These are phyloP conservation scores for Ailuropoda melanoleuca DNA, from an alignment of 2,113 vertebrate genomes.

Conservation along the genomic window DNA sequence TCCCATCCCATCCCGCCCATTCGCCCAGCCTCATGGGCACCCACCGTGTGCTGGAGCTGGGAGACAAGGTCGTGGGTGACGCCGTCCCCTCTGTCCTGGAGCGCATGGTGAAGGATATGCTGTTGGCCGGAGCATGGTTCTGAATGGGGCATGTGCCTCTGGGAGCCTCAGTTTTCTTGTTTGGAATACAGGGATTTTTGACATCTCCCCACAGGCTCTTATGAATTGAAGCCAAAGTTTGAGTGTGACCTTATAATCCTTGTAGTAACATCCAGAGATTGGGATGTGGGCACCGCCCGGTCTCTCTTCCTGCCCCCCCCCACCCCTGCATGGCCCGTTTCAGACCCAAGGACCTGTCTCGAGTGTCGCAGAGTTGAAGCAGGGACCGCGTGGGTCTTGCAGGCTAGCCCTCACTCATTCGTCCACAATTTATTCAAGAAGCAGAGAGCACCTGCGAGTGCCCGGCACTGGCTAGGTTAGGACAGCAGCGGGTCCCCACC, in stretches of 20 bases:
- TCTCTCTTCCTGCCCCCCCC: no score
- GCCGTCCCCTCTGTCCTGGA: background rate
- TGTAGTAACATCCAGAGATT: background rate
- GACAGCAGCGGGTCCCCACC: rapidly evolving
- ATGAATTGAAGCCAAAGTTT: background rate
- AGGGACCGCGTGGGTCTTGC: rapidly evolving
- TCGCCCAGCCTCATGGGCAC: no score
- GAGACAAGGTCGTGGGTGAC: rapidly evolving
- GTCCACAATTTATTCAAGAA: background rate
- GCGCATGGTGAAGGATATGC: background rate
- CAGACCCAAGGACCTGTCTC: background rate
- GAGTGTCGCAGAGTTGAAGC: background rate
- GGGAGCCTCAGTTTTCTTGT: background rate
- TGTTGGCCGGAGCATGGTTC: rapidly evolving
- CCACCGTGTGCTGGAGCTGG: background rate
- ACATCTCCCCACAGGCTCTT: background rate
- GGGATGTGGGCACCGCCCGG: background rate
- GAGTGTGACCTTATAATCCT: background rate
- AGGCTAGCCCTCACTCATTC: rapidly evolving
- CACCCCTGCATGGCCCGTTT: rapidly evolving
- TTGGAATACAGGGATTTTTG: background rate
- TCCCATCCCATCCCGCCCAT: rapidly evolving
- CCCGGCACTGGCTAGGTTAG: background rate
- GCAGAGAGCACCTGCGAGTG: background rate
- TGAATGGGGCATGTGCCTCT: background rate